Base-by-base conservation (phyloP, 2,888 invertebrate genomes). In the Caenorhabditis zanzibari region DNA sequence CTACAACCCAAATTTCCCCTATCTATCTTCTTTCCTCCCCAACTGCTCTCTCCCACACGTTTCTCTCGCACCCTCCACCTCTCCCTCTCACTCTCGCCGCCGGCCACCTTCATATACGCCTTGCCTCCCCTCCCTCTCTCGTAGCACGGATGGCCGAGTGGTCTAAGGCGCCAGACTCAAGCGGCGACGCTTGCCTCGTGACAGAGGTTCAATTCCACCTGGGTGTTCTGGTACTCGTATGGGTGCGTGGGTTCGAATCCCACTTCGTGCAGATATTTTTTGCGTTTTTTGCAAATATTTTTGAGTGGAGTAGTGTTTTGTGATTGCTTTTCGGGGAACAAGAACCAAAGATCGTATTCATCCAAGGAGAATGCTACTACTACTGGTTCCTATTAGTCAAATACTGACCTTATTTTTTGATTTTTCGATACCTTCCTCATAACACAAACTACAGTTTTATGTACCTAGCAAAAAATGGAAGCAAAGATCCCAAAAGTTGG, bases 131-230 rank as follows among this genome's bases (percentile, higher is more conserved):
- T 16, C 24, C 54, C 19, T 1, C 32, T 38, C 3, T 26, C 68
- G 38, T 10, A 52, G 88, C 88, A 88, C 85, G 90, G 90, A 88
- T 91, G 92, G 92, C 92, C 92, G 92, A 92, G 92, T 89, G 92
- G 92, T 92, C 92, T 92, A 92, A 92, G 92, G 92, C 92, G 92
- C 92, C 92, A 92, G 92, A 92, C 92, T 92, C 92, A 92, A 92
- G 92, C 85, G 85, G 64, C 41, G 14, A 32, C 5, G 77, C 82
- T 82, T 82, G 74, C 77, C 82, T 82, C 82, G 26, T 77, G 82
- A 74, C 79, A 73, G 82, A 82, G 82, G 77, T 72, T 44, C 24
- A 64, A n/a, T n/a, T n/a, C n/a, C n/a, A n/a, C n/a, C 82, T 85
- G 85, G 82, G 85, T 79, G 82, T 87, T 87, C 87, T 87, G 87